Percentiles rank a stretch among this genome's conserved stretches.
Evolutionary conservation across 2,797 vertebrate species (phyloP).

Genomic region (Sylvilagus floridanus): DNA sequence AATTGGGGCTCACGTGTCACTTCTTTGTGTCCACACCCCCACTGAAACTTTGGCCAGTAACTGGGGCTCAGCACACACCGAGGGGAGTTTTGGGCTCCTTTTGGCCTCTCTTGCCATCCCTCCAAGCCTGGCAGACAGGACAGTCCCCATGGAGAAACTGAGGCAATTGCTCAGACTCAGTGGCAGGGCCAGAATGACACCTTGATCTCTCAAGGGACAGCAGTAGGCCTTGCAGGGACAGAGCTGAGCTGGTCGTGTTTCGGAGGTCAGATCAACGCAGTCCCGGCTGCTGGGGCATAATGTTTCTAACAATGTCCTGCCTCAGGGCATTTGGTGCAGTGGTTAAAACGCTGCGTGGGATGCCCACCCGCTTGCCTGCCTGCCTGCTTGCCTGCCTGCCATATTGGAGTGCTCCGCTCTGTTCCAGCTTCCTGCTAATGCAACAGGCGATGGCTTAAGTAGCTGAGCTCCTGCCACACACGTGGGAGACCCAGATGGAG

Average conservation of each 20-base stretch:
- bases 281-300: not conserved
- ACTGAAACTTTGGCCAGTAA: not conserved
- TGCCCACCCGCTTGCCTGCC: too few species aligned
- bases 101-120: not conserved
- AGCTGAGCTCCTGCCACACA: too few species aligned
- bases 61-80: not conserved
- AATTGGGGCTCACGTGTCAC: not conserved
- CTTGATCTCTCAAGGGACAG: not conserved
- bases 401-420: too few species aligned
- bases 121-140: not conserved
- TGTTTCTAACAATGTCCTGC: not conserved
- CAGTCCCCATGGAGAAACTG: not conserved
- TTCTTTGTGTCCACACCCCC: not conserved
- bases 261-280: not conserved
- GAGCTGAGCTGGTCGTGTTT: not conserved
- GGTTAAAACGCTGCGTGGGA: too few species aligned
- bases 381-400: too few species aligned
- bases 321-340: not conserved
- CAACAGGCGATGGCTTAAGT: too few species aligned
- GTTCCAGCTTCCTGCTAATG: too few species aligned
- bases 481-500: too few species aligned
- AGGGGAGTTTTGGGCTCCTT: not conserved
- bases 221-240: not conserved
- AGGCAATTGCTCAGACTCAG: not conserved
- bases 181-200: not conserved